These are phyloP conservation scores for Cephalotes varians DNA, from an alignment of 2,888 invertebrate genomes.

Conservation along the genomic window DNA sequence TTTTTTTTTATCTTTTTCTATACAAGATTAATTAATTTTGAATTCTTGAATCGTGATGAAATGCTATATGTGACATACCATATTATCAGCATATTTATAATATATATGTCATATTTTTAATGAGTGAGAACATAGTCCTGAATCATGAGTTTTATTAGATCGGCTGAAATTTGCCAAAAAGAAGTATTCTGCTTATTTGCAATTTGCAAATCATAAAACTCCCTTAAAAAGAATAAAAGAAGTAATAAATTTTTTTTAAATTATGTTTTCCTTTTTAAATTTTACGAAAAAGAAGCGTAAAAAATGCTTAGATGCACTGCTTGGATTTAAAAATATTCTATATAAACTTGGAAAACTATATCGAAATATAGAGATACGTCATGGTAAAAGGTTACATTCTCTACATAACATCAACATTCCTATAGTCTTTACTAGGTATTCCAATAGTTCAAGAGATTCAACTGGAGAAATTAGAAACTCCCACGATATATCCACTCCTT, in stretches of 20 bases:
- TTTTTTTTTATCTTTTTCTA: too few relatives aligned
- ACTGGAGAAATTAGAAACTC: conserved; percentile 42
- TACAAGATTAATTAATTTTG: background rate
- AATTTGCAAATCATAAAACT: background rate
- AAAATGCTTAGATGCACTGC: background rate
- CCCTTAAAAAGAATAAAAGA: background rate
- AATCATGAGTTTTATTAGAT: background rate
- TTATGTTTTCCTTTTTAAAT: background rate
- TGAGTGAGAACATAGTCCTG: background rate
- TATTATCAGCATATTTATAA: background rate
- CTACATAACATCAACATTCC: background rate
- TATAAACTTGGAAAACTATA: background rate
- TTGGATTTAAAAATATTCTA: background rate
- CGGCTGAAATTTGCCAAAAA: background rate
- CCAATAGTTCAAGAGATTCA: background rate
- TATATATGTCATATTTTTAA: background rate
- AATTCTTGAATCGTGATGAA: background rate
- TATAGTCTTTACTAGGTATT: background rate
- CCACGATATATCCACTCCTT: conserved; percentile 36
- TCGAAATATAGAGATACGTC: background rate
- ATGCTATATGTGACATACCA: background rate
- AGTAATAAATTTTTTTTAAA: background rate
- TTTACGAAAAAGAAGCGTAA: background rate
- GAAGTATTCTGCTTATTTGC: background rate
- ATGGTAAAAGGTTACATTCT: background rate